These are phyloP conservation scores for Thamnaconus septentrionalis DNA, from an alignment of 2,113 vertebrate species.

Conservation along the genomic window DNA sequence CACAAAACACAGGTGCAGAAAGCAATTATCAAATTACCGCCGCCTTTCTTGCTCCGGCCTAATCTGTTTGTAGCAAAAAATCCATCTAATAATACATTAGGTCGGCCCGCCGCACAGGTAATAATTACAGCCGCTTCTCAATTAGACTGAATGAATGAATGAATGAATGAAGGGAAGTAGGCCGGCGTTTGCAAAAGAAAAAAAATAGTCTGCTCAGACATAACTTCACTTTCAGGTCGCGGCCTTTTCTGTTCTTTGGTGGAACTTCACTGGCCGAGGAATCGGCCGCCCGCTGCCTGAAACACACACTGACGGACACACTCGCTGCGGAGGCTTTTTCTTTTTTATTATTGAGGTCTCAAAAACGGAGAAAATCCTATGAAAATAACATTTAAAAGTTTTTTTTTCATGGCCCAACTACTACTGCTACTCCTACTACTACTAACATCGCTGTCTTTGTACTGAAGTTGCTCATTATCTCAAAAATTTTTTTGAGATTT, in stretches of 20 bases:
- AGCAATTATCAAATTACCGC: slow-evolving; percentile 75
- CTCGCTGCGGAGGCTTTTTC: too few relatives aligned
- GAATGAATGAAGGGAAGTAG: slow-evolving; percentile 50
- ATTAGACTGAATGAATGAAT: background rate
- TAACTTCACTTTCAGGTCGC: slow-evolving; percentile 1
- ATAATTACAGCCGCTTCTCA: slow-evolving; percentile 64
- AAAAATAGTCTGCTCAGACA: slow-evolving; percentile 36
- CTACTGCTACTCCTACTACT: too few relatives aligned
- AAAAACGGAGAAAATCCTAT: too few relatives aligned
- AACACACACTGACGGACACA: too few relatives aligned
- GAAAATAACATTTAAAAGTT: too few relatives aligned
- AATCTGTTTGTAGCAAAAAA: slow-evolving; percentile 69
- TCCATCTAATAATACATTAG: slow-evolving; percentile 68
- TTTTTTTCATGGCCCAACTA: too few relatives aligned
- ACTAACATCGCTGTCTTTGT: too few relatives aligned
- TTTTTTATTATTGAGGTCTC: too few relatives aligned
- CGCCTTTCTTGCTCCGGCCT: slow-evolving; percentile 60
- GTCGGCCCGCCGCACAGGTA: slow-evolving; percentile 55
- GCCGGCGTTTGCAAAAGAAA: slow-evolving; percentile 29
- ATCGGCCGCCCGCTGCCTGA: background rate
- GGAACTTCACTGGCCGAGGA: slow-evolving; percentile 12
- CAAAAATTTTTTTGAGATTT: too few relatives aligned
- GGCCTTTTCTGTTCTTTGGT: slow-evolving; percentile 1
- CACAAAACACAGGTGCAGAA: slow-evolving; percentile 62
- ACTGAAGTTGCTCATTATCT: too few relatives aligned